A percentile compares a stretch with the other conserved stretches of the same genome.
These are phyloP conservation scores for Diplolepis rosae DNA, from an alignment of 2,888 invertebrate genomes.

Conservation along the genomic window DNA sequence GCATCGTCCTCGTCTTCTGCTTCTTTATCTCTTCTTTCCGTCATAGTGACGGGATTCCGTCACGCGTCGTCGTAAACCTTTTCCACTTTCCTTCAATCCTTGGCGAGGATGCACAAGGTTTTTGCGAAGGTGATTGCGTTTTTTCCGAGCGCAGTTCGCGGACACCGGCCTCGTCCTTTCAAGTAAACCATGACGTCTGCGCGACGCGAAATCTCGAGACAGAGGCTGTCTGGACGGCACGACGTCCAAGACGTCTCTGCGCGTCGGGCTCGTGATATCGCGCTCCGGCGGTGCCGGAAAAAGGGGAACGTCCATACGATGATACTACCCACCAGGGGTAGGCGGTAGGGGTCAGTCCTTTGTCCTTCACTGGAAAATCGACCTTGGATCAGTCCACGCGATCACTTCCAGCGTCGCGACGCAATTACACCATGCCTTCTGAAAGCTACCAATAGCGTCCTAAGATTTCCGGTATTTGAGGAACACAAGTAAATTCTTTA, in stretches of 20 bases:
- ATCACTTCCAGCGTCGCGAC: not conserved
- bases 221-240: constrained; percentile 38
- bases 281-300: constrained; percentile 67
- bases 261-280: constrained; percentile 50
- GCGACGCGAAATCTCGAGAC: constrained; percentile 42
- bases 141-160: constrained; percentile 38
- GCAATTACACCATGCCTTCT: not conserved
- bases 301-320: constrained; percentile 65
- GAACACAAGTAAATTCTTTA: not conserved
- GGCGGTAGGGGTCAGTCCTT: not conserved
- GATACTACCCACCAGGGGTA: constrained; percentile 29
- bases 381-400: not conserved
- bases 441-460: not conserved
- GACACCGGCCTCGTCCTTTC: constrained; percentile 39
- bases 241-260: constrained; percentile 56
- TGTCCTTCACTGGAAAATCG: not conserved
- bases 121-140: constrained; percentile 34
- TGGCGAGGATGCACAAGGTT: constrained; percentile 45
- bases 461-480: not conserved
- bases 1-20: constrained; percentile 51
- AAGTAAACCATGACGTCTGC: constrained; percentile 49
- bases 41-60: constrained; percentile 65
- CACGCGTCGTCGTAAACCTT: constrained; percentile 50
- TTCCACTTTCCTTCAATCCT: constrained; percentile 35
- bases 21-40: constrained; percentile 51